Percentiles rank a stretch among this genome's conserved stretches.
phyloP scores from a whole-genome alignment of 2,113 vertebrate genomes.

The Scomber japonicus region DNA sequence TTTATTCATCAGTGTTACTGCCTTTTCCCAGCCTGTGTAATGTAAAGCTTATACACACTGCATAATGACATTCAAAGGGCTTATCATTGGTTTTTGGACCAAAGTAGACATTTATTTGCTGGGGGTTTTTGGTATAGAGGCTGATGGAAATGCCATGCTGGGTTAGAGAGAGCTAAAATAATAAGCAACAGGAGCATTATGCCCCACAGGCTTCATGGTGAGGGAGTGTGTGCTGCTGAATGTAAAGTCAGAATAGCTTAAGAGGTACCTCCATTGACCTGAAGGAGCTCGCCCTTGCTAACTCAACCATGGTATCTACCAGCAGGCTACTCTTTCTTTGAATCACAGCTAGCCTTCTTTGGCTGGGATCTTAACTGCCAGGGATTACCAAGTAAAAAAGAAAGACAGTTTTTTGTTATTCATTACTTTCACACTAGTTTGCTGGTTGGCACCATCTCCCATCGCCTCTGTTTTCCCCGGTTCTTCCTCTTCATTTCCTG shows the following conservation, averaged over 20 bases:
- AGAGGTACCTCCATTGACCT: conserved; percentile 50
- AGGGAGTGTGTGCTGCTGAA: conserved; percentile 42
- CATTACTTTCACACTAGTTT: conserved; percentile 69
- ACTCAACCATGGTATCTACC: conserved; percentile 55
- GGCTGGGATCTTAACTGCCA: conserved; percentile 24
- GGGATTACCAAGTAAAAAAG: conserved; percentile 32
- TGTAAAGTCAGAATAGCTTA: conserved; percentile 63
- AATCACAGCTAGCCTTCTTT: conserved; percentile 53
- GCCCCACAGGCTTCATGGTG: conserved; percentile 51
- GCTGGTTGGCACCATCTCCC: conserved; percentile 52
- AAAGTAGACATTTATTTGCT: conserved; percentile 52
- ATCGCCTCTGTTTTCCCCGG: conserved; percentile 48
- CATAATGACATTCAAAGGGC: conserved; percentile 44
- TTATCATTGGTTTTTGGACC: conserved; percentile 42
- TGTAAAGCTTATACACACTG: neutral
- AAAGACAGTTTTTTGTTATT: conserved; percentile 64
- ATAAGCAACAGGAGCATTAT: conserved; percentile 59
- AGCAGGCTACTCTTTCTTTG: conserved; percentile 53
- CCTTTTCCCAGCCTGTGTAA: conserved; percentile 6
- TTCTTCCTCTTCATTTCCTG: conserved; percentile 74
- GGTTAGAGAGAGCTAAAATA: conserved; percentile 58
- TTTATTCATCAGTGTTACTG: conserved; percentile 17
- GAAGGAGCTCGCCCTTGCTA: conserved; percentile 37
- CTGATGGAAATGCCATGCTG: conserved; percentile 64
- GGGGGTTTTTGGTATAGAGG: conserved; percentile 3